phyloP scores from a whole-genome alignment of 2,888 invertebrate species.

The Meteorus cinctellus region DNA sequence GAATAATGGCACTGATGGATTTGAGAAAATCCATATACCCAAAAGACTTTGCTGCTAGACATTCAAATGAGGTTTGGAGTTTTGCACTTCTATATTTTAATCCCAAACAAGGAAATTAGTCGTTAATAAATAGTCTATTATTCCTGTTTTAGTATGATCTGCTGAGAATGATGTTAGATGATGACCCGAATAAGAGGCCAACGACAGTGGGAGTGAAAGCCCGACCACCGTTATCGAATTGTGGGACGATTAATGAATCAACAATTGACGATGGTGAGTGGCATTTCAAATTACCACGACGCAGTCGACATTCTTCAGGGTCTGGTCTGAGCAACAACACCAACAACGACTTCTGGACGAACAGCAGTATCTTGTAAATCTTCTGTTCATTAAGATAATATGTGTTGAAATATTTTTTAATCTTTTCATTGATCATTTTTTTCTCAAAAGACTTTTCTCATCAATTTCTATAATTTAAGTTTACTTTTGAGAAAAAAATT shows the following conservation, averaged over 20 bases:
- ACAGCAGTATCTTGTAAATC: neutral
- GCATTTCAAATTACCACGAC: slow-evolving; percentile 76
- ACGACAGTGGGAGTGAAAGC: slow-evolving; percentile 83
- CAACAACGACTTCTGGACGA: slow-evolving; percentile 33
- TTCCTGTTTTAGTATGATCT: slow-evolving; percentile 78
- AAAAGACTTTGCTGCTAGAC: slow-evolving; percentile 77
- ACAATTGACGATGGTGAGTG: slow-evolving; percentile 71
- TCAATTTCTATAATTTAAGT: no score
- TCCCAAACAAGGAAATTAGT: neutral
- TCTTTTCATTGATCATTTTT: no score
- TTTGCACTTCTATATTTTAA: neutral
- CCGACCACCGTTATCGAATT: slow-evolving; percentile 75
- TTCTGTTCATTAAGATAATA: no score
- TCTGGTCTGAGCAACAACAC: slow-evolving; percentile 58
- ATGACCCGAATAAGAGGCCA: slow-evolving; percentile 83
- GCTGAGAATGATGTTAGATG: slow-evolving; percentile 85
- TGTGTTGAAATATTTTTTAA: no score
- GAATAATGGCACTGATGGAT: slow-evolving; percentile 80
- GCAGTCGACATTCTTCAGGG: slow-evolving; percentile 65
- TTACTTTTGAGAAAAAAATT: no score
- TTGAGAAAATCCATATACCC: slow-evolving; percentile 83
- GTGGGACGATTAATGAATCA: slow-evolving; percentile 65
- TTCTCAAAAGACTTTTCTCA: no score
- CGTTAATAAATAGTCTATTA: neutral
- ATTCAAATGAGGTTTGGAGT: slow-evolving; percentile 80